These are phyloP conservation scores for Ricordea florida DNA, from an alignment of 92 coral and sea anemone species.

Conservation along the genomic window DNA sequence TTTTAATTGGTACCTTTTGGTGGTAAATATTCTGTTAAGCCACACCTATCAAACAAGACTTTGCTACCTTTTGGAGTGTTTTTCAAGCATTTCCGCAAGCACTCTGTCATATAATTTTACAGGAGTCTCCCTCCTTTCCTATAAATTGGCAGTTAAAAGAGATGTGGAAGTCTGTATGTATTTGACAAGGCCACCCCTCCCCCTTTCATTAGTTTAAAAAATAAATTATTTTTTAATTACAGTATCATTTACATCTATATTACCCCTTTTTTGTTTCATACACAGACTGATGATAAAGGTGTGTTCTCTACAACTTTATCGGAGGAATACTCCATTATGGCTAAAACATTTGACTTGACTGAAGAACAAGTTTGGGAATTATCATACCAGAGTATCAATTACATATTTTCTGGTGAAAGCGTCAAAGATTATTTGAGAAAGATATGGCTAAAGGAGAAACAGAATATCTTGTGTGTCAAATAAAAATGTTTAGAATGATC, in stretches of 20 bases:
- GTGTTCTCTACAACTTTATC: slow-evolving; percentile 85
- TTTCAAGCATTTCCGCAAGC: too few relatives aligned
- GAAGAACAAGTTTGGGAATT: slow-evolving; percentile 76
- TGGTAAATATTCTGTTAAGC: too few relatives aligned
- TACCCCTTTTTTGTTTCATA: background rate
- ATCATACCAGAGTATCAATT: slow-evolving; percentile 72
- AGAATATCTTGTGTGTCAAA: background rate
- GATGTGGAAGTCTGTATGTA: too few relatives aligned
- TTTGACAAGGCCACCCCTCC: too few relatives aligned
- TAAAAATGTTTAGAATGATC: too few relatives aligned
- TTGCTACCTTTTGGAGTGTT: too few relatives aligned
- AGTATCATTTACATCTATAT: background rate
- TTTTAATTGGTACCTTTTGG: too few relatives aligned
- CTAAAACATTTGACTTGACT: slow-evolving; percentile 58
- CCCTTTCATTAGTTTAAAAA: background rate
- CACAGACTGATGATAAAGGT: slow-evolving; percentile 97
- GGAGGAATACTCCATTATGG: slow-evolving; percentile 73
- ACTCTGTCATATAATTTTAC: too few relatives aligned
- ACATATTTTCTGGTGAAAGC: slow-evolving; percentile 59
- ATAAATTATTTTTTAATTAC: background rate
- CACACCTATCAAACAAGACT: too few relatives aligned
- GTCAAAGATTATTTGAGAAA: slow-evolving; percentile 56
- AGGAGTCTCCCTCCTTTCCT: too few relatives aligned
- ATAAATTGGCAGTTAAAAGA: too few relatives aligned
- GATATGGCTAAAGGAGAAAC: slow-evolving; percentile 66